Conservation (phyloP, 2,113 vertebrate species). For the Hypomesus transpacificus region DNA sequence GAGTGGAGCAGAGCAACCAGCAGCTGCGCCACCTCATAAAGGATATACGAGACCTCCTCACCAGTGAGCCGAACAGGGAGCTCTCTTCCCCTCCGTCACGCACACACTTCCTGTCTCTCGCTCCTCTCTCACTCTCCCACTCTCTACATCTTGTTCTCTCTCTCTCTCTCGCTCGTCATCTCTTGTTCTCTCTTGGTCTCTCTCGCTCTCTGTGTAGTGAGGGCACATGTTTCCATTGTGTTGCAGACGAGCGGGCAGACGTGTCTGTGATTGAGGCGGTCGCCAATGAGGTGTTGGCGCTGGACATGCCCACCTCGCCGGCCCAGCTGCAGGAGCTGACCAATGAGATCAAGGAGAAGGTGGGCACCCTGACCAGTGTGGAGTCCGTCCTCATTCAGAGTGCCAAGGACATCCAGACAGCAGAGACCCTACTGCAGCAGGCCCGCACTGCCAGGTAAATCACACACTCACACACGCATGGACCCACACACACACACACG, state of each 20-base stretch:
- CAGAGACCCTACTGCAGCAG: conserved; percentile 80
- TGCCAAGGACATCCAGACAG: conserved; percentile 77
- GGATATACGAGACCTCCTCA: conserved; percentile 91
- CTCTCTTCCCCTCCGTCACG: neutral
- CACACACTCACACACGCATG: neutral
- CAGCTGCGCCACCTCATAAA: conserved; percentile 89
- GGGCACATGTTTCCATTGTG: neutral
- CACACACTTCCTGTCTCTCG: neutral
- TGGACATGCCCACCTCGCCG: conserved; percentile 89
- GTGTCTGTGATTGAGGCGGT: conserved; percentile 87
- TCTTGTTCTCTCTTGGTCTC: no score
- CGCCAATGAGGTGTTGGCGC: conserved; percentile 86
- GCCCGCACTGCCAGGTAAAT: conserved; percentile 87
- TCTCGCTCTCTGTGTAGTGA: neutral
- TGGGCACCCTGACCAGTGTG: conserved; percentile 85
- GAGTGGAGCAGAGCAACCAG: conserved; percentile 87
- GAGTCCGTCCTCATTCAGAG: conserved; percentile 87
- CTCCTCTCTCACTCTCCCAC: no score
- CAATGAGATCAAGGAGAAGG: conserved; percentile 82
- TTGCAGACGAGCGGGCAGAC: conserved; percentile 84
- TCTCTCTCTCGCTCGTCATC: no score
- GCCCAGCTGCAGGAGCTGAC: conserved; percentile 84
- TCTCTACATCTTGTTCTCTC: no score
- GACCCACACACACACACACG: neutral
- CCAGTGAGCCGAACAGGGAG: conserved; percentile 68